Evolutionary conservation across 2,888 invertebrate species (phyloP).

Genomic region (Chymomyza fuscimana): DNA sequence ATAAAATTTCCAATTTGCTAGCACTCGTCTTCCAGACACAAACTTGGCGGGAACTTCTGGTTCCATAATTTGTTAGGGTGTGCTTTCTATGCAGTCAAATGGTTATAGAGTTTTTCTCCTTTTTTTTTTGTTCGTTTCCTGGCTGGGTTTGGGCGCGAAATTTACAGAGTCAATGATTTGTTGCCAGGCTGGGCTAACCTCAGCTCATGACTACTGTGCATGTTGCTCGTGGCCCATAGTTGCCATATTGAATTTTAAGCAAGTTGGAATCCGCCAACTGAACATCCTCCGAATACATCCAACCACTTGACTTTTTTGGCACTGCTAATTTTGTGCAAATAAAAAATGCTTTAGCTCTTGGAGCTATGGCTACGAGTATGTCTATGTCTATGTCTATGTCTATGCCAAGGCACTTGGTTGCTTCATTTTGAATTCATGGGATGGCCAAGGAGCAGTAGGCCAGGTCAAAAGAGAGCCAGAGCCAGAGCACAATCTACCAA

Average conservation of each 20-base stretch:
- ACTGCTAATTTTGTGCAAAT: slow-evolving; percentile 69
- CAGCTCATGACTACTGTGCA: slow-evolving; percentile 3
- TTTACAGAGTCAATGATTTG: slow-evolving; percentile 33
- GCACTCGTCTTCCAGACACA: slow-evolving; percentile 61
- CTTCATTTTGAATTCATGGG: slow-evolving; percentile 71
- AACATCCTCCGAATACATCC: background rate
- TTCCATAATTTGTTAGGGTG: background rate
- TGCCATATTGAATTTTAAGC: slow-evolving; percentile 61
- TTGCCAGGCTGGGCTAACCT: slow-evolving; percentile 2
- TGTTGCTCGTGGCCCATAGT: background rate
- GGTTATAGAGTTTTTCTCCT: slow-evolving; percentile 34
- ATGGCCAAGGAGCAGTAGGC: slow-evolving; percentile 29
- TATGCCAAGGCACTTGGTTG: slow-evolving; percentile 45
- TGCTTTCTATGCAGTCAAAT: slow-evolving; percentile 8
- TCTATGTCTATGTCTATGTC: background rate
- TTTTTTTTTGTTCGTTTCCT: background rate
- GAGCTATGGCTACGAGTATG: background rate
- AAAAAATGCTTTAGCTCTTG: slow-evolving; percentile 50
- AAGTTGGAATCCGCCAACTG: slow-evolving; percentile 10
- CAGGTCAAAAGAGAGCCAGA: background rate
- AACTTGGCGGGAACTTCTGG: slow-evolving; percentile 50
- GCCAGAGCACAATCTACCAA: too few species aligned
- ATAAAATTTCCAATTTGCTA: slow-evolving; percentile 74
- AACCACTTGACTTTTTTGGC: slow-evolving; percentile 7
- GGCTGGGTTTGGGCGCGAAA: slow-evolving; percentile 9